These are phyloP conservation scores for Hartigia nigra DNA, from an alignment of 2,888 invertebrate species.

Conservation along the genomic window DNA sequence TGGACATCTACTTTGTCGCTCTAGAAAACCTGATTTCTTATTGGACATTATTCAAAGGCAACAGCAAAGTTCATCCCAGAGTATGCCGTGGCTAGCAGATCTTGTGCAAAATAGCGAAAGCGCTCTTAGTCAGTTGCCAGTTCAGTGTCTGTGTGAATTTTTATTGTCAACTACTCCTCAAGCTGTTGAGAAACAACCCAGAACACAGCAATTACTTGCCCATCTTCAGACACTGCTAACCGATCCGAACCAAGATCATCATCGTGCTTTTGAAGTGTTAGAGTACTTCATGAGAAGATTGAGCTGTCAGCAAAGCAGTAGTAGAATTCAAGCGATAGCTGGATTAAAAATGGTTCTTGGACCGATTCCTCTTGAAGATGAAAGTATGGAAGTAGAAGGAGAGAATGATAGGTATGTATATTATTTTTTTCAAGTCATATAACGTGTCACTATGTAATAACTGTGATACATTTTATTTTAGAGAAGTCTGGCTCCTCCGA, in stretches of 20 bases:
- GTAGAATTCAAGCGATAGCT: slow-evolving; percentile 81
- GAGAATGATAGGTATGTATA: slow-evolving; percentile 54
- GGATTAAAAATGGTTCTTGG: slow-evolving; percentile 79
- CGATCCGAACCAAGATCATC: slow-evolving; percentile 69
- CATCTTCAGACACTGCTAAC: slow-evolving; percentile 73
- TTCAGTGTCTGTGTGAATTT: slow-evolving; percentile 98
- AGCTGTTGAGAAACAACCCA: slow-evolving; percentile 75
- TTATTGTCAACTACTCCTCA: slow-evolving; percentile 77
- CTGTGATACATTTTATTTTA: slow-evolving; percentile 30
- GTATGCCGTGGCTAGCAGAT: slow-evolving; percentile 97
- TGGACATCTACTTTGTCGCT: slow-evolving; percentile 89
- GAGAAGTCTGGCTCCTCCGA: slow-evolving; percentile 70
- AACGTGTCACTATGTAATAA: not conserved
- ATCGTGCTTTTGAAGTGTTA: slow-evolving; percentile 84
- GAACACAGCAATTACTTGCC: slow-evolving; percentile 79
- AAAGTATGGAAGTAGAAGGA: slow-evolving; percentile 62
- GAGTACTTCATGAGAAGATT: slow-evolving; percentile 90
- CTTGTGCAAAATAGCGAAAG: slow-evolving; percentile 92
- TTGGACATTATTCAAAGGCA: slow-evolving; percentile 90
- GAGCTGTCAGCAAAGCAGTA: slow-evolving; percentile 82
- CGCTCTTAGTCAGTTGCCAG: slow-evolving; percentile 88
- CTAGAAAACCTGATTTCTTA: slow-evolving; percentile 91
- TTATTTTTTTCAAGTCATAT: not conserved
- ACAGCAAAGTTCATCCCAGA: slow-evolving; percentile 84
- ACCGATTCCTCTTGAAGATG: slow-evolving; percentile 65